Conservation (phyloP, 2,888 invertebrate species). For the Nephrotoma flavescens region DNA sequence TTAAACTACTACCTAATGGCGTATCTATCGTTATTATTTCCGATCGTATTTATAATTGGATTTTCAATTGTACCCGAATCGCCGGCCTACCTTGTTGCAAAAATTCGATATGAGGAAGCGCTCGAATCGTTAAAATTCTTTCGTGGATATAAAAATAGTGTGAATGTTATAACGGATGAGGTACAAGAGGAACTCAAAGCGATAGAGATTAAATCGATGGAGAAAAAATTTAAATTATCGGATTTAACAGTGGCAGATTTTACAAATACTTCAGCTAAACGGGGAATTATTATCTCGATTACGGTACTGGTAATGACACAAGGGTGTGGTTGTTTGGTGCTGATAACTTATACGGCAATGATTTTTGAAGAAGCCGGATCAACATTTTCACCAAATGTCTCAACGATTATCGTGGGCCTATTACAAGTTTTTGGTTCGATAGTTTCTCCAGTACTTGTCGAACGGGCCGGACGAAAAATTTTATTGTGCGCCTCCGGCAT, state of each 20-base stretch:
- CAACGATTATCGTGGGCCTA: constrained; percentile 25
- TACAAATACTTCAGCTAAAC: constrained; percentile 18
- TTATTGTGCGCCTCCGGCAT: constrained; percentile 9
- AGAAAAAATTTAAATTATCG: neutral
- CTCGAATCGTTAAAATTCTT: constrained; percentile 2
- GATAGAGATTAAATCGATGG: neutral
- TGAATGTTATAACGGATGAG: neutral
- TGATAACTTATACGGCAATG: constrained; percentile 27
- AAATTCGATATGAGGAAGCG: neutral
- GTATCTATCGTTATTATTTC: neutral
- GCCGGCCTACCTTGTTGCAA: neutral
- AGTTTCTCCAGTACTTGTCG: constrained; percentile 18
- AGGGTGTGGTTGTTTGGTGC: constrained; percentile 25
- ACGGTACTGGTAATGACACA: constrained; percentile 24
- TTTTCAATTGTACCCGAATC: constrained; percentile 5
- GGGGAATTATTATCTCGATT: constrained; percentile 23
- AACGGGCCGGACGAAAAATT: constrained; percentile 2
- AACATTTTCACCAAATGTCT: constrained; percentile 21
- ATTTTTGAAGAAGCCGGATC: constrained; percentile 28
- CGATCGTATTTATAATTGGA: neutral
- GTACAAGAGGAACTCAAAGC: neutral
- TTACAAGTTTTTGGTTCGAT: constrained; percentile 28
- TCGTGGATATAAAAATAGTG: neutral
- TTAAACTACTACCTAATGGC: neutral
- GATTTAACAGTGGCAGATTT: neutral